Percentiles rank a stretch among this genome's conserved stretches.
Evolutionary conservation across 2,797 vertebrate species (phyloP).

Genomic region (Graptemys geographica): DNA sequence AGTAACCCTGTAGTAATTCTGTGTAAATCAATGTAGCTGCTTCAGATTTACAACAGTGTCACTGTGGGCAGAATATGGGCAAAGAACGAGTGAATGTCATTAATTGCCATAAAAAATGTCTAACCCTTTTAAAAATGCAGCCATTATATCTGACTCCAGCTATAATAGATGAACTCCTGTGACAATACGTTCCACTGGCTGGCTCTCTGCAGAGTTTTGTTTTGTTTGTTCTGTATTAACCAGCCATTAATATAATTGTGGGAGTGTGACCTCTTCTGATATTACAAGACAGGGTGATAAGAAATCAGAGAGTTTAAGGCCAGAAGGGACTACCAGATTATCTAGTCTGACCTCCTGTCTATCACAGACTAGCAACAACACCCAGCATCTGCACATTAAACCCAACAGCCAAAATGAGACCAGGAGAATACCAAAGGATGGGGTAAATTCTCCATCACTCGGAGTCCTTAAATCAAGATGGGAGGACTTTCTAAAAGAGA

Average conservation of each 20-base stretch:
- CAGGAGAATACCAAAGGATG: background rate
- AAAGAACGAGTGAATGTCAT: background rate
- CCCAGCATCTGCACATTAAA: background rate
- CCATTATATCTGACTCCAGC: background rate
- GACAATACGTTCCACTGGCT: background rate
- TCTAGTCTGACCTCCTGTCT: background rate
- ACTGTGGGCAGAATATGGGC: background rate
- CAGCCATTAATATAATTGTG: background rate
- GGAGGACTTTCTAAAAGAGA: background rate
- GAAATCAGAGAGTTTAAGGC: background rate
- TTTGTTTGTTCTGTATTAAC: background rate
- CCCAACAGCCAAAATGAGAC: background rate
- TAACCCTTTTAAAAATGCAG: background rate
- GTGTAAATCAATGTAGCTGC: background rate
- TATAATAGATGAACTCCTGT: background rate
- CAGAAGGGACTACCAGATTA: background rate
- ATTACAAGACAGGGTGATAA: background rate
- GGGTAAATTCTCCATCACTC: background rate
- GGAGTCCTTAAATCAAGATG: background rate
- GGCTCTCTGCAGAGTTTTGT: background rate
- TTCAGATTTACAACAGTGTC: background rate
- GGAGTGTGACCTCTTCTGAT: background rate
- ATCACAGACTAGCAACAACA: background rate
- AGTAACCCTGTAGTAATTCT: background rate
- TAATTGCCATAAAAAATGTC: background rate